These are phyloP conservation scores for Macropus fuliginosus DNA, from an alignment of 2,797 vertebrate species.

Conservation along the genomic window DNA sequence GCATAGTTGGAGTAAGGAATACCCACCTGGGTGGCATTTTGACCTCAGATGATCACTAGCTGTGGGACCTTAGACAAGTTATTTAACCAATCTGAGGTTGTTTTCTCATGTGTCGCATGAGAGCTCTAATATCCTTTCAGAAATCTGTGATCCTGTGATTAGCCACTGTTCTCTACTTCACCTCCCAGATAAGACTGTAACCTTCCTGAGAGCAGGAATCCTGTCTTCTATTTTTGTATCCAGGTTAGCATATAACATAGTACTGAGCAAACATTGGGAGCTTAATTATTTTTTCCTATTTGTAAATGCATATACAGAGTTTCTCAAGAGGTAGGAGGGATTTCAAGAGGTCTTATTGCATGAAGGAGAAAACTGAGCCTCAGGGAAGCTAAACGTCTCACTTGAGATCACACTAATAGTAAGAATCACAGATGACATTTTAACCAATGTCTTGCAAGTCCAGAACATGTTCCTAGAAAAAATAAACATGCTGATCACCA, in stretches of 20 bases:
- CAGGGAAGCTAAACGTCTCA: not conserved
- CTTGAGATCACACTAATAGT: not conserved
- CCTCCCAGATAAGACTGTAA: not conserved
- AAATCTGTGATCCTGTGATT: not conserved
- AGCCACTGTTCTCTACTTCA: not conserved
- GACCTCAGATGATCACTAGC: not conserved
- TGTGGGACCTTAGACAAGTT: not conserved
- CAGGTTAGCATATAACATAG: not conserved
- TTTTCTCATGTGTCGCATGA: not conserved
- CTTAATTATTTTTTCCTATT: not conserved
- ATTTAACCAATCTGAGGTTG: not conserved
- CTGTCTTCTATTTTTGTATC: not conserved
- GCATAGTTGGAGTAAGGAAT: not conserved
- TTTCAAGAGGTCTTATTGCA: not conserved
- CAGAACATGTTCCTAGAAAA: not conserved
- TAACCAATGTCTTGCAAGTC: not conserved
- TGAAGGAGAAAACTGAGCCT: not conserved
- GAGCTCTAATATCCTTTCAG: not conserved
- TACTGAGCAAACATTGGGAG: not conserved
- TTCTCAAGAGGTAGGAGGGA: not conserved
- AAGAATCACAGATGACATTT: not conserved
- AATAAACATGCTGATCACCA: not conserved
- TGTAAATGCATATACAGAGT: not conserved
- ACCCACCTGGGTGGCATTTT: not conserved
- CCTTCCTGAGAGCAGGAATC: not conserved